A percentile compares a stretch with the other conserved stretches of the same genome.
Evolutionary conservation across 2,797 vertebrate genomes (phyloP).

Genomic region (Aselliscus stoliczkanus): DNA sequence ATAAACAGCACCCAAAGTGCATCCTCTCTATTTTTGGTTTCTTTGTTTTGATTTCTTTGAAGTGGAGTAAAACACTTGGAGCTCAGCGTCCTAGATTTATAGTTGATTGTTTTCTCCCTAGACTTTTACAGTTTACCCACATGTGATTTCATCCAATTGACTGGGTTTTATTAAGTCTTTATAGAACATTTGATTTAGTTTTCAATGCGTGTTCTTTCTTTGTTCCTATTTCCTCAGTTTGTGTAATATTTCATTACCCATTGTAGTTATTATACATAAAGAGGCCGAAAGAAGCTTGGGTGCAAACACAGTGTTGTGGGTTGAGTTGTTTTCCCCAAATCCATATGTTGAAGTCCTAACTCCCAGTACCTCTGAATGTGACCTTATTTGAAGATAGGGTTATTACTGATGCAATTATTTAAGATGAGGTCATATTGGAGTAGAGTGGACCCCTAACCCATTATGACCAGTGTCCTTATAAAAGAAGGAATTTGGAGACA

Average conservation of each 20-base stretch:
- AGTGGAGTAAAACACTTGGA: background rate
- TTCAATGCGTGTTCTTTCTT: background rate
- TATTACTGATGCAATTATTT: background rate
- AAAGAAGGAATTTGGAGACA: background rate
- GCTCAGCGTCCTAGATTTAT: background rate
- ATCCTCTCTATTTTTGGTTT: conserved; percentile 28
- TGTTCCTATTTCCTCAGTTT: background rate
- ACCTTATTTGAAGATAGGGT: background rate
- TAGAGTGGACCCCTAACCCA: background rate
- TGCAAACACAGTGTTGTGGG: background rate
- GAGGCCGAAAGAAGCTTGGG: background rate
- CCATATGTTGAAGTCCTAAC: background rate
- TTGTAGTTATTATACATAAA: background rate
- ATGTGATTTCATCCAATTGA: background rate
- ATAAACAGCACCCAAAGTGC: conserved; percentile 24
- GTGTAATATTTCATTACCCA: background rate
- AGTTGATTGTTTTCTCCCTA: background rate
- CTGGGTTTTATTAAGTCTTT: background rate
- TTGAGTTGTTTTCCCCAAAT: background rate
- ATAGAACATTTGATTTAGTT: background rate
- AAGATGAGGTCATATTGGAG: background rate
- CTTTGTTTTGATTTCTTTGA: conserved; percentile 66
- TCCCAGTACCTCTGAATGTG: background rate
- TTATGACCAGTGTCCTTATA: background rate
- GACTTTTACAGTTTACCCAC: background rate